These are phyloP conservation scores for Hololepta plana DNA, from an alignment of 2,888 invertebrate species.

Conservation along the genomic window DNA sequence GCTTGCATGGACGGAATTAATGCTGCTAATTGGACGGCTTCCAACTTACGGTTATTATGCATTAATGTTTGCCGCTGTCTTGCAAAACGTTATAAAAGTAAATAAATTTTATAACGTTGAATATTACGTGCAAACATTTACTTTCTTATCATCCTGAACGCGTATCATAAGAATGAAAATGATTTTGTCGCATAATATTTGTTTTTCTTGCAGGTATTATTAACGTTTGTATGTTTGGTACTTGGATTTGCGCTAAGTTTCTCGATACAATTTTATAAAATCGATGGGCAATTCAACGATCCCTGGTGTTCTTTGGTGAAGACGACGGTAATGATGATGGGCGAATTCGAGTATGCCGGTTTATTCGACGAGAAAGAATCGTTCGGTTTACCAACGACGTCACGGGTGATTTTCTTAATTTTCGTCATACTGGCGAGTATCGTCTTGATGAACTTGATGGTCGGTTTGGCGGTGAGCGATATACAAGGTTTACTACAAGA, in stretches of 20 bases:
- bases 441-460: conserved; percentile 36
- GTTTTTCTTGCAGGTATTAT: conserved; percentile 24
- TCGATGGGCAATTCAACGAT: conserved; percentile 21
- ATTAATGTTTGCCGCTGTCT: conserved; percentile 35
- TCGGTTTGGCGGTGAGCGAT: conserved; percentile 36
- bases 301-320: conserved; percentile 28
- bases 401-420: conserved; percentile 29
- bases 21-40: conserved; percentile 33
- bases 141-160: conserved; percentile 3
- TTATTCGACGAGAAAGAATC: conserved; percentile 19
- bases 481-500: conserved; percentile 22
- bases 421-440: conserved; percentile 34
- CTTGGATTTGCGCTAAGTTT: conserved; percentile 37
- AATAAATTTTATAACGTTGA: conserved; percentile 6
- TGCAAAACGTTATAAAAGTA: conserved; percentile 33
- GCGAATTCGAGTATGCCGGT: conserved; percentile 32
- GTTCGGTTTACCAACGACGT: conserved; percentile 16
- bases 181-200: neutral
- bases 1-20: conserved; percentile 33
- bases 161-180: conserved; percentile 3
- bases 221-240: conserved; percentile 33
- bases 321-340: conserved; percentile 39
- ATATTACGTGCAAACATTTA: neutral
- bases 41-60: conserved; percentile 36
- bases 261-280: conserved; percentile 29